Conservation (phyloP, 2,113 vertebrate genomes). For the Pseudopodoces humilis region DNA sequence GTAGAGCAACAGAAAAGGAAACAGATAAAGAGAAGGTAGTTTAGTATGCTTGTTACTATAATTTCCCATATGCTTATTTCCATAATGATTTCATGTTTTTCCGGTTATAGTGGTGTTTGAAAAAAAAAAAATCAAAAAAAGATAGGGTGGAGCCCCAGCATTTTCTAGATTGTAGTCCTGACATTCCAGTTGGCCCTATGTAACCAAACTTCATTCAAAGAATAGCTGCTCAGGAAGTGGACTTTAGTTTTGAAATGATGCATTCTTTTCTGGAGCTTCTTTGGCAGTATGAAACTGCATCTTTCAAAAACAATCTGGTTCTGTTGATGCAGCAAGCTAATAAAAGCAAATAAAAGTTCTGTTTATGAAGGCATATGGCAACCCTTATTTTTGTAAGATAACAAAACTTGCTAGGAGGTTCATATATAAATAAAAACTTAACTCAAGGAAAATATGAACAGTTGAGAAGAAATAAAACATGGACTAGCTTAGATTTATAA, state of each 20-base stretch:
- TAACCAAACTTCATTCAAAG: not conserved
- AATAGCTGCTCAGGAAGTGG: not conserved
- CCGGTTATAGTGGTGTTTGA: not conserved
- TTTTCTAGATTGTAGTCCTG: not conserved
- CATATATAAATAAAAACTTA: conserved; percentile 32
- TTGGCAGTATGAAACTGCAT: not conserved
- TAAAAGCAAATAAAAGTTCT: conserved; percentile 40
- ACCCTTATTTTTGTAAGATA: not conserved
- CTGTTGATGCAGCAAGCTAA: conserved; percentile 34
- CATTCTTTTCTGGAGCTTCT: not conserved
- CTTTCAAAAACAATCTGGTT: conserved; percentile 10
- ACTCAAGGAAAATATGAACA: not conserved
- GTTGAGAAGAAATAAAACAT: conserved; percentile 2
- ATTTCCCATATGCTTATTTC: not conserved
- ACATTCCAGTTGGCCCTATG: not conserved
- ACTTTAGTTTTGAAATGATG: not conserved
- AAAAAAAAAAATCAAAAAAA: not conserved
- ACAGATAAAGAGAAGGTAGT: not conserved
- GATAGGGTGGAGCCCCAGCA: not conserved
- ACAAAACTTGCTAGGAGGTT: not conserved
- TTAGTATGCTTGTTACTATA: not conserved
- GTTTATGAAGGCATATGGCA: conserved; percentile 35
- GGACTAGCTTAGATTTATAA: not conserved
- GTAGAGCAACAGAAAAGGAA: not conserved
- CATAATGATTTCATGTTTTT: not conserved